Conservation (phyloP, 2,113 vertebrate species). For the Colossoma macropomum region DNA sequence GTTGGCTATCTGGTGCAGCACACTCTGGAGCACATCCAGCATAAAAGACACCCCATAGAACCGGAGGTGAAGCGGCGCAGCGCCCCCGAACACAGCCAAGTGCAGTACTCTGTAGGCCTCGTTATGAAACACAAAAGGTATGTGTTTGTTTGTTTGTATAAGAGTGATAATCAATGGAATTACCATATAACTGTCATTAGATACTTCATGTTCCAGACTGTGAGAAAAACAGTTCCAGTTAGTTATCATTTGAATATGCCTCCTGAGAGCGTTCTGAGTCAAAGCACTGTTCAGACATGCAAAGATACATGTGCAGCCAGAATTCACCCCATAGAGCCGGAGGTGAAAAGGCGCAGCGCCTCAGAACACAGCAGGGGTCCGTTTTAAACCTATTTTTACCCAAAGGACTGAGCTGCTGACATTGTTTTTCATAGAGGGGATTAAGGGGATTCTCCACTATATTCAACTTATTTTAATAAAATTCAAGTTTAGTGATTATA, state of each 20-base stretch:
- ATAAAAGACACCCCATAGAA: constrained; percentile 87
- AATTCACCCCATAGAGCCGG: background rate
- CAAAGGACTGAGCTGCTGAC: background rate
- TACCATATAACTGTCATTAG: background rate
- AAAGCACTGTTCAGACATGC: background rate
- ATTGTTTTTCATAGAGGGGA: background rate
- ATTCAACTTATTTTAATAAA: no score
- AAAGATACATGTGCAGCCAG: background rate
- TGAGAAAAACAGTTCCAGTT: background rate
- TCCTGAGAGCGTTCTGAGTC: background rate
- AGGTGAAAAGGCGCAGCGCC: no score
- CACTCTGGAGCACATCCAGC: constrained; percentile 95
- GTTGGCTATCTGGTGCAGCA: constrained; percentile 96
- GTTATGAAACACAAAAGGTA: constrained; percentile 98
- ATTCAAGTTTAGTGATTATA: no score
- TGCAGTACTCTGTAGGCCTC: constrained; percentile 90
- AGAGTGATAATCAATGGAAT: background rate
- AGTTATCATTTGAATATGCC: background rate
- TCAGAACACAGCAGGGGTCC: no score
- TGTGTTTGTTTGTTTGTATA: background rate
- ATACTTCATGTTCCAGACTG: background rate
- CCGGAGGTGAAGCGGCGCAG: constrained; percentile 88
- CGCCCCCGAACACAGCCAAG: constrained; percentile 86
- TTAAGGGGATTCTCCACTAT: no score
- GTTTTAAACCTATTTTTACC: background rate